phyloP scores from a whole-genome alignment of 2,888 invertebrate species.

The Nysson spinosus region DNA sequence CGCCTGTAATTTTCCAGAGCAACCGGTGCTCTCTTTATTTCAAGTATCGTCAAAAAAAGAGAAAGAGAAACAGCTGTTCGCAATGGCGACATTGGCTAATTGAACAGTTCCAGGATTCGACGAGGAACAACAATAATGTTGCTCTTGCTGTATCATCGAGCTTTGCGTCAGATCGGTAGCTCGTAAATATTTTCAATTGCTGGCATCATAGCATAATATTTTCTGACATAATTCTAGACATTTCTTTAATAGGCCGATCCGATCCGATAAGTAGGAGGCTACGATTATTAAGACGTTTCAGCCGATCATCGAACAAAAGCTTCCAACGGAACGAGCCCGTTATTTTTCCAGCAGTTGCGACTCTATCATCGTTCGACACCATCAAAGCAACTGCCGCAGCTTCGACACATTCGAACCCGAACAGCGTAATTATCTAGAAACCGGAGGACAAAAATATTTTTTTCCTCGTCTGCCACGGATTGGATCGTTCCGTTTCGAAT shows the following conservation, averaged over 20 bases:
- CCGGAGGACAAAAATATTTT: slow-evolving; percentile 2
- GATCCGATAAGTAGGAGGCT: too few species aligned
- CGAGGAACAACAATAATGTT: slow-evolving; percentile 14
- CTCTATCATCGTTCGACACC: too few species aligned
- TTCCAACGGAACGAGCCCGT: too few species aligned
- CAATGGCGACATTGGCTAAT: too few species aligned
- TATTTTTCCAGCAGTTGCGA: too few species aligned
- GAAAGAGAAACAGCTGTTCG: neutral
- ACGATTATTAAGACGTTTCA: too few species aligned
- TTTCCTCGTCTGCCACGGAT: neutral
- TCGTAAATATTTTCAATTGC: slow-evolving; percentile 1
- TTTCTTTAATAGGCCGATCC: too few species aligned
- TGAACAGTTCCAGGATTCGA: too few species aligned
- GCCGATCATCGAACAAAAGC: too few species aligned
- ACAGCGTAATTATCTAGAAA: slow-evolving; percentile 11
- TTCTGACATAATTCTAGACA: slow-evolving; percentile 4
- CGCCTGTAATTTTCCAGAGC: too few species aligned
- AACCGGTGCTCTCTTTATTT: neutral
- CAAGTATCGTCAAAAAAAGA: neutral
- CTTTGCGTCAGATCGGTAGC: slow-evolving; percentile 6
- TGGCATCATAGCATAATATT: slow-evolving; percentile 1
- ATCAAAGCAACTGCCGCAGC: too few species aligned
- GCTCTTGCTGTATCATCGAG: neutral
- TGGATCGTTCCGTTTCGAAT: slow-evolving; percentile 5
- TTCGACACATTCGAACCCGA: too few species aligned